These are phyloP conservation scores for Cephus sareptanus DNA, from an alignment of 2,888 invertebrate species.

Conservation along the genomic window DNA sequence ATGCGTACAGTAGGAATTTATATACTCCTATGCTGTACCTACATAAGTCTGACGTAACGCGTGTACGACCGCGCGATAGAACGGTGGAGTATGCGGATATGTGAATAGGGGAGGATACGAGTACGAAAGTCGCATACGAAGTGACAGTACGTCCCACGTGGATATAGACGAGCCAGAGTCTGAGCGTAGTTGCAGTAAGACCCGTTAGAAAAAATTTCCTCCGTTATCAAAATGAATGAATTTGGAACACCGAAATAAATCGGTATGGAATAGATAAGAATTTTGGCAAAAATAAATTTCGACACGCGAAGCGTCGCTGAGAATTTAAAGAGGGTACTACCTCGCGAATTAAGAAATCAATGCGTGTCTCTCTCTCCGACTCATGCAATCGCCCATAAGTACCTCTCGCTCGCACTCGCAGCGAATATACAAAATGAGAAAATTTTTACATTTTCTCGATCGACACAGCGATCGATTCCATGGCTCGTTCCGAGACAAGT, in stretches of 20 bases:
- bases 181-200: conserved; percentile 41
- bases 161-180: conserved; percentile 38
- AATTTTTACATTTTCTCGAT: not conserved
- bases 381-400: no score
- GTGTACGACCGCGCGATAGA: not conserved
- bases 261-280: not conserved
- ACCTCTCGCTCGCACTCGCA: not conserved
- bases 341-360: not conserved
- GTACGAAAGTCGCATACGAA: conserved; percentile 60
- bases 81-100: conserved; percentile 21
- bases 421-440: not conserved
- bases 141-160: conserved; percentile 24
- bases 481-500: not conserved
- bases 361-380: not conserved
- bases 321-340: not conserved
- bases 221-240: not conserved
- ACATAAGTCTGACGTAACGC: not conserved
- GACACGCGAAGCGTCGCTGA: not conserved
- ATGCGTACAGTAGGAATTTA: not conserved
- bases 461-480: no score
- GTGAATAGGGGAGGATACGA: conserved; percentile 34
- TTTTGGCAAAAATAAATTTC: no score
- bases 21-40: not conserved
- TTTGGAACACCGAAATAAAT: not conserved
- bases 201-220: conserved; percentile 50